phyloP scores from a whole-genome alignment of 1,140 invertebrate genomes.

The Drosophila truncata region DNA sequence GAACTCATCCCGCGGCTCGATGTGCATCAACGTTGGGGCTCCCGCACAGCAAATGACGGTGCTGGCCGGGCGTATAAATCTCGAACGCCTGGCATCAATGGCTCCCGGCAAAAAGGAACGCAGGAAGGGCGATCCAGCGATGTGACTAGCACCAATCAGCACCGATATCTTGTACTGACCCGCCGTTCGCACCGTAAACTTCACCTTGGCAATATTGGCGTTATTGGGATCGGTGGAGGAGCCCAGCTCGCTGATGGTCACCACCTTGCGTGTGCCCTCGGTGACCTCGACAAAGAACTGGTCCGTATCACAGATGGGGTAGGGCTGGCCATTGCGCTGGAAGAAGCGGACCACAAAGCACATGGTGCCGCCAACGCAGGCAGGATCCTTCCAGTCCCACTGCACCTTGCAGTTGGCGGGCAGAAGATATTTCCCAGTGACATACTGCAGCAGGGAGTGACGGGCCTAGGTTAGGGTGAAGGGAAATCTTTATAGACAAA shows the following conservation, averaged over 20 bases:
- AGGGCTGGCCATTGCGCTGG: slow-evolving; percentile 96
- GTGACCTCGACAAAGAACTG: slow-evolving; percentile 94
- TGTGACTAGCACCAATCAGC: slow-evolving; percentile 89
- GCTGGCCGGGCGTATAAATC: slow-evolving; percentile 94
- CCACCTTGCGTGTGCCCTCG: slow-evolving; percentile 93
- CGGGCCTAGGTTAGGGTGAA: slow-evolving; percentile 87
- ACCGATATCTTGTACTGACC: slow-evolving; percentile 95
- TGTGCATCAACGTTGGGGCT: slow-evolving; percentile 91
- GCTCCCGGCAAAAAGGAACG: slow-evolving; percentile 89
- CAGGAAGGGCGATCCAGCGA: slow-evolving; percentile 88
- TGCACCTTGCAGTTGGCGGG: slow-evolving; percentile 93
- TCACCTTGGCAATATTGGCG: slow-evolving; percentile 94
- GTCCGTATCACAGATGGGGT: slow-evolving; percentile 96
- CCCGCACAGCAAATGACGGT: slow-evolving; percentile 94
- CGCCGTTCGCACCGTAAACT: slow-evolving; percentile 95
- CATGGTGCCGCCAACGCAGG: slow-evolving; percentile 94
- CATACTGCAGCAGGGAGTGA: slow-evolving; percentile 94
- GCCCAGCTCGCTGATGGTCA: slow-evolving; percentile 93
- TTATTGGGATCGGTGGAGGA: slow-evolving; percentile 93
- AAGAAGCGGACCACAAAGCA: slow-evolving; percentile 96
- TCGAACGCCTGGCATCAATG: slow-evolving; percentile 93
- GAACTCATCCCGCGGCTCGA: slow-evolving; percentile 95
- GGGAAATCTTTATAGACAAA: no score
- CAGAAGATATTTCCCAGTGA: slow-evolving; percentile 95
- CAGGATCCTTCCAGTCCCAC: slow-evolving; percentile 94